Percentiles rank a stretch among this genome's conserved stretches.
phyloP scores from a whole-genome alignment of 2,113 vertebrate genomes.

The Baryphthengus martii region DNA sequence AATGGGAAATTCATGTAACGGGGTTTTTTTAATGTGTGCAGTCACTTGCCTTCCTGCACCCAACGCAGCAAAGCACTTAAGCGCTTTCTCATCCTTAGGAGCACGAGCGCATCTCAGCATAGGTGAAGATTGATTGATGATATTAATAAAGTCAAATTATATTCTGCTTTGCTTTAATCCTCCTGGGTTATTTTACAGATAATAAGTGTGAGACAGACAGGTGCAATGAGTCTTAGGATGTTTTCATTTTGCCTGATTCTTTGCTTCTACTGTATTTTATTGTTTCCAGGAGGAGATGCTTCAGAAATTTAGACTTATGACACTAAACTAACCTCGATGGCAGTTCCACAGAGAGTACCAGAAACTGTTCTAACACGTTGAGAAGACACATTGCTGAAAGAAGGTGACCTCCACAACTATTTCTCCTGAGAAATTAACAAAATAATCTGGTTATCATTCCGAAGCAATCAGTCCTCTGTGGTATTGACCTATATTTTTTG shows the following conservation, averaged over 20 bases:
- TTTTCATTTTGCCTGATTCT: conserved; percentile 17
- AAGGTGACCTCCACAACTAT: neutral
- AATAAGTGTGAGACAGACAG: conserved; percentile 12
- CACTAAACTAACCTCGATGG: neutral
- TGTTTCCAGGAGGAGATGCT: neutral
- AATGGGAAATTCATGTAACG: neutral
- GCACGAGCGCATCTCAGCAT: neutral
- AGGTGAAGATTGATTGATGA: conserved; percentile 31
- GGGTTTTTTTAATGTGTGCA: neutral
- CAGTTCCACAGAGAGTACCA: neutral
- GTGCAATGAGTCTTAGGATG: conserved; percentile 8
- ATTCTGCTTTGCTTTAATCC: neutral
- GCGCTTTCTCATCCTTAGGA: neutral
- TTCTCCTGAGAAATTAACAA: conserved; percentile 3
- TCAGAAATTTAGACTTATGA: neutral
- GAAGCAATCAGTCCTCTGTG: neutral
- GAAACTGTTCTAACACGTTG: neutral
- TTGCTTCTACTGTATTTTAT: neutral
- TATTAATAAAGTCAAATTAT: conserved; percentile 40
- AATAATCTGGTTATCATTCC: neutral
- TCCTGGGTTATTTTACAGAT: conserved; percentile 10
- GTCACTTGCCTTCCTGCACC: neutral
- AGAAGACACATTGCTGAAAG: neutral
- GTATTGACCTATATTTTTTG: neutral
- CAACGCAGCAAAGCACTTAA: neutral